phyloP scores from a whole-genome alignment of 1,140 invertebrate genomes.

The Drosophila azteca region DNA sequence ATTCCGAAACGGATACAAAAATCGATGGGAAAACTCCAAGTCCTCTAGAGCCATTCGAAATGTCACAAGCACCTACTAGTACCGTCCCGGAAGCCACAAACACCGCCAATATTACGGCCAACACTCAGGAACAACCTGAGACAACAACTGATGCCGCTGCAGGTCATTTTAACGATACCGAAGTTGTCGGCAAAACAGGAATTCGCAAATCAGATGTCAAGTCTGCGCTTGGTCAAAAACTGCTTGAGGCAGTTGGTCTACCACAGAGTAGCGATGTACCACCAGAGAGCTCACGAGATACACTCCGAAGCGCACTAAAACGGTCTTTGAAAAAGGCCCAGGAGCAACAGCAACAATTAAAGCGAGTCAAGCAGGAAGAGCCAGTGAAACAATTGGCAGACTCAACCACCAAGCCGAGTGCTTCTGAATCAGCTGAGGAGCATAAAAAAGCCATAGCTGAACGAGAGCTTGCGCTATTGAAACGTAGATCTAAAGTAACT shows the following conservation, averaged over 20 bases:
- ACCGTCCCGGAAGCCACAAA: constrained; percentile 47
- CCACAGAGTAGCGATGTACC: constrained; percentile 56
- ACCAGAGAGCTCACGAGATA: constrained; percentile 59
- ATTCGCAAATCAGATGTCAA: constrained; percentile 61
- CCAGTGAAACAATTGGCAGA: constrained; percentile 66
- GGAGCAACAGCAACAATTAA: constrained; percentile 72
- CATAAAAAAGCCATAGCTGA: constrained; percentile 73
- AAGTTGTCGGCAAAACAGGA: neutral
- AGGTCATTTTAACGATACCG: neutral
- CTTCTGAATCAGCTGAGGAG: constrained; percentile 63
- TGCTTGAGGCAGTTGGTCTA: constrained; percentile 73
- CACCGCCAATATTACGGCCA: neutral
- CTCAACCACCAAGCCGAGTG: constrained; percentile 66
- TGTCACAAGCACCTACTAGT: constrained; percentile 57
- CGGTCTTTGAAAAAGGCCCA: constrained; percentile 75
- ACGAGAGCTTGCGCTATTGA: constrained; percentile 61
- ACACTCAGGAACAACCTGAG: constrained; percentile 4
- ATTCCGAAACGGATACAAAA: neutral
- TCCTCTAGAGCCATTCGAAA: constrained; percentile 15
- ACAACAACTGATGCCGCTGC: neutral
- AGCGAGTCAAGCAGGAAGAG: constrained; percentile 68
- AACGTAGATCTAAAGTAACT: constrained; percentile 37
- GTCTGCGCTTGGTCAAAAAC: constrained; percentile 70
- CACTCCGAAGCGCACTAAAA: constrained; percentile 71
- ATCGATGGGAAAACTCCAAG: neutral